These are phyloP conservation scores for Chelon labrosus DNA, from an alignment of 2,797 vertebrate genomes.

Conservation along the genomic window DNA sequence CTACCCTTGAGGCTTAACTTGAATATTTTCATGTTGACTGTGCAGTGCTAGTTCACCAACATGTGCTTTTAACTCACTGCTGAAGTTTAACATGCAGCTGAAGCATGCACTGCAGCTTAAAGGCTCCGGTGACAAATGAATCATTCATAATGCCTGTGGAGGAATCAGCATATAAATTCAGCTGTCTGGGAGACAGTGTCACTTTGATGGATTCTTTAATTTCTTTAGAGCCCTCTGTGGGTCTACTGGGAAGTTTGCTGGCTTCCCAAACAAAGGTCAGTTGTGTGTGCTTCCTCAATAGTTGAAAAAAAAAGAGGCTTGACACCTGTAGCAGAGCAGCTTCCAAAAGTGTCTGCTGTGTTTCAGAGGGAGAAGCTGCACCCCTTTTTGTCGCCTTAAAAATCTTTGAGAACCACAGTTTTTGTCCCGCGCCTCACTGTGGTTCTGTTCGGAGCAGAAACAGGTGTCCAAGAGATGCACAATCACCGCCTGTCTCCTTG, in stretches of 20 bases:
- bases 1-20: background rate
- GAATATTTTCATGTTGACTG: constrained; percentile 3
- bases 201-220: constrained; percentile 71
- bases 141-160: constrained; percentile 43
- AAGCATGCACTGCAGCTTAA: constrained; percentile 15
- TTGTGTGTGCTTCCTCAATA: constrained; percentile 50
- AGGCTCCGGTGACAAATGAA: constrained; percentile 37
- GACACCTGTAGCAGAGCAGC: constrained; percentile 66
- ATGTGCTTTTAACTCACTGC: constrained; percentile 8
- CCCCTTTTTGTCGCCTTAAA: constrained; percentile 26
- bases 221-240: constrained; percentile 58
- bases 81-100: constrained; percentile 30
- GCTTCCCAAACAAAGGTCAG: constrained; percentile 65
- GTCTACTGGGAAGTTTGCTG: constrained; percentile 59
- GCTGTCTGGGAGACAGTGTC: constrained; percentile 53
- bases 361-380: constrained; percentile 15
- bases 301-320: constrained; percentile 30
- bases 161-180: constrained; percentile 27
- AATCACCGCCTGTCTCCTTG: constrained; percentile 54
- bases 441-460: constrained; percentile 32
- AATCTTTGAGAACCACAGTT: constrained; percentile 32
- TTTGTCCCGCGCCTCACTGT: constrained; percentile 44
- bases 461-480: constrained; percentile 68
- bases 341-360: constrained; percentile 32
- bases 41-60: background rate